Base-by-base conservation (phyloP, 2,888 invertebrate species). In the Fragum whitleyi region DNA sequence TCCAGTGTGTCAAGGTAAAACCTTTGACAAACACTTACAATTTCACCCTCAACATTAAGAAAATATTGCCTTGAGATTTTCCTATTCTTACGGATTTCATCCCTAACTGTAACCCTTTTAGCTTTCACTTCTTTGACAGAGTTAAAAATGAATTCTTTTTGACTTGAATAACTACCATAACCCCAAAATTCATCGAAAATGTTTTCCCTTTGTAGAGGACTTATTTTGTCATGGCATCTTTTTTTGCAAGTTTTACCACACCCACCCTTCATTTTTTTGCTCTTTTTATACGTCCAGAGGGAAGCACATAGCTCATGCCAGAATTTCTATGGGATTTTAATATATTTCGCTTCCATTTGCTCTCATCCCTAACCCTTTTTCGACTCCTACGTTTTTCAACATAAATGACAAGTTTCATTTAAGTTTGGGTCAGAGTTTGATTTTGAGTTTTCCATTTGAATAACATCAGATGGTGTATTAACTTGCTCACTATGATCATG, bases 161-260 rank as follows among this genome's bases (percentile, higher is more conserved):
- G n/a, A n/a, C n/a, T n/a, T n/a, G n/a, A n/a, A n/a, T n/a, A 74
- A 62, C 77, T 70, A 21, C 9, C 47, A 53, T 83, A 75, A 53
- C 29, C 62, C 83, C 79, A 83, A 55, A 83, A 79, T 3, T 42
- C 29, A 26, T 77, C 21, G 42, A 79, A 77, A 11, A 79, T 42
- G 7, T 28, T 36, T 59, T 76, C 51, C 42, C 79, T 55, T 21
- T 77, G 71, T 28, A 29, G 19, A 29, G 39, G 39, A 51, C 26
- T 65, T 19, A 77, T 55, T 21, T 59, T 51, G 5, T 11, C 19
- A 28, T 29, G 55, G 39, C 81, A 81, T 29, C 32, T 67, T 67
- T 36, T 79, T 65, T 53, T 78, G 47, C 82, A 82, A 29, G 70
- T 69, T 7, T 67, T 72, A 23, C 55, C 39, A 70, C 79, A 82